Percentiles rank a stretch among this genome's conserved stretches.
Conservation (phyloP, 2,113 vertebrate genomes). For the Cavia porcellus region DNA sequence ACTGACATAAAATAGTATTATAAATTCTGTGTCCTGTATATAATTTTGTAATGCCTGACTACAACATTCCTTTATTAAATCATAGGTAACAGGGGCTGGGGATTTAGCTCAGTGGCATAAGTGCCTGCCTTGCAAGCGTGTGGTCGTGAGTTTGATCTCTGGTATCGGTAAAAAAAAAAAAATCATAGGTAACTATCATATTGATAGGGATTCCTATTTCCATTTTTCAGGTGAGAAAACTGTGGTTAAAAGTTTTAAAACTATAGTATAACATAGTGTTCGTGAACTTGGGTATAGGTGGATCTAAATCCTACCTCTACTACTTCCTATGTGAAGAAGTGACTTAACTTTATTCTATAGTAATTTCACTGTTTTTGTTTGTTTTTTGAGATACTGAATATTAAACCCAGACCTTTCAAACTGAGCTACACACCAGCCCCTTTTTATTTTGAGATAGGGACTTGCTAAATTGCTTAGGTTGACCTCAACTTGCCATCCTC, state of each 20-base stretch:
- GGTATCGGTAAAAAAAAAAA: too few relatives aligned
- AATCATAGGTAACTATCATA: not conserved
- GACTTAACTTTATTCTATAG: not conserved
- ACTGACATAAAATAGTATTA: too few relatives aligned
- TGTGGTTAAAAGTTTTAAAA: not conserved
- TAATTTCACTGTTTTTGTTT: not conserved
- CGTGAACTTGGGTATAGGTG: not conserved
- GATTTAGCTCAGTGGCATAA: too few relatives aligned
- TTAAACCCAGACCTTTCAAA: not conserved
- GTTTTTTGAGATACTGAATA: not conserved
- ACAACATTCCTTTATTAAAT: conserved; percentile 20
- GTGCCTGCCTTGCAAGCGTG: too few relatives aligned
- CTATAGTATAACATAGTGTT: not conserved
- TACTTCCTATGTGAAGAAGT: not conserved
- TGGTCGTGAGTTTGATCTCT: too few relatives aligned
- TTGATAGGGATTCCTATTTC: not conserved
- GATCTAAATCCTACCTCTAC: not conserved
- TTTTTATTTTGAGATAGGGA: not conserved
- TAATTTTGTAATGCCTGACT: too few relatives aligned
- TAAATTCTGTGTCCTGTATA: too few relatives aligned
- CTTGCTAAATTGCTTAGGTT: not conserved
- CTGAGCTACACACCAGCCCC: not conserved
- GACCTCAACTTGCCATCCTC: not conserved
- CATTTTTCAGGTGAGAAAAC: not conserved
- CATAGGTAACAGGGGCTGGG: too few relatives aligned